phyloP scores from a whole-genome alignment of 2,797 vertebrate species.

The Discoglossus pictus region DNA sequence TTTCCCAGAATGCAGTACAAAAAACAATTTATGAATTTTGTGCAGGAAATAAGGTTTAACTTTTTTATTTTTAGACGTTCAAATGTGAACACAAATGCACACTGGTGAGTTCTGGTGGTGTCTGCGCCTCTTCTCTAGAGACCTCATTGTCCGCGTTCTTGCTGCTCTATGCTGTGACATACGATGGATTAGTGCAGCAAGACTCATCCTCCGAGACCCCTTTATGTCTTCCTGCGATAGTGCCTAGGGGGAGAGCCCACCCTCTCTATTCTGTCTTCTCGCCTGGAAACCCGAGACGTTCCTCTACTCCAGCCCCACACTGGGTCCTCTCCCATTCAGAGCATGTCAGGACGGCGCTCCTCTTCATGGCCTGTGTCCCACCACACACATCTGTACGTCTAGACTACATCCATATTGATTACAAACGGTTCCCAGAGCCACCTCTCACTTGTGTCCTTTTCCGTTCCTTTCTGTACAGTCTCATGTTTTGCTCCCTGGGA shows the following conservation, averaged over 20 bases:
- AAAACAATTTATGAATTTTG: too few species aligned
- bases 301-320: constrained; percentile 27
- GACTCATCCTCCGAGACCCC: constrained; percentile 33
- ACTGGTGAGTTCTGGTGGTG: too few species aligned
- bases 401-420: background rate
- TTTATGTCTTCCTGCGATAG: too few species aligned
- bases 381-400: too few species aligned
- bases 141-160: constrained; percentile 37
- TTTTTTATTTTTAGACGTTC: too few species aligned
- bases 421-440: background rate
- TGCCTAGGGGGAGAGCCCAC: constrained; percentile 21
- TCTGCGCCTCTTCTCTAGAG: constrained; percentile 11
- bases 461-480: constrained; percentile 12
- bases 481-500: constrained; percentile 19
- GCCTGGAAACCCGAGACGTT: constrained; percentile 27
- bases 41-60: too few species aligned
- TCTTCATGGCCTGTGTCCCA: too few species aligned
- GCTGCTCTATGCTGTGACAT: constrained; percentile 49
- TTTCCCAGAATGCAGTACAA: too few species aligned
- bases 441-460: background rate
- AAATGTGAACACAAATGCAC: too few species aligned
- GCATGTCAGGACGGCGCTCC: too few species aligned
- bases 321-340: too few species aligned
- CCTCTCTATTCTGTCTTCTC: constrained; percentile 41
- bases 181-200: constrained; percentile 40